Evolutionary conservation across 2,113 vertebrate species (phyloP), one percentile per base, ranked within the genome.

Genomic region (Pogonocichla stellata): DNA sequence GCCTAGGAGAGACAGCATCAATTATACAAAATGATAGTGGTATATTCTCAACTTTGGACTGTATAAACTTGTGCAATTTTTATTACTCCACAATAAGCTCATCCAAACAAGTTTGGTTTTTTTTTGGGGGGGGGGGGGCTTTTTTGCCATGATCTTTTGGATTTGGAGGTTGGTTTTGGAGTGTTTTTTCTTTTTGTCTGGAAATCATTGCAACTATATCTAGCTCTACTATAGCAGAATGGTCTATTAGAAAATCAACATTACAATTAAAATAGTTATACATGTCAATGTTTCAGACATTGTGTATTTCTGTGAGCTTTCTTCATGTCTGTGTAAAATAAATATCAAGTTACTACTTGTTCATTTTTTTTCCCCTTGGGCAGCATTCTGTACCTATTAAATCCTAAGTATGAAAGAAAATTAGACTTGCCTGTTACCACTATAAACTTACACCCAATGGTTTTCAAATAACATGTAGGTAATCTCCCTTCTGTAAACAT

Each of bases 341-440:
- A 94, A 92, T 96, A 95, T 95, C 90, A 95, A 67, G 91, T 93
- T 97, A 92, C 87, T 94, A 77, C 93, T 91, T 88, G 79, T 48
- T 89, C 71, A 50, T 36, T 90, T 96, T 96, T 88, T 95, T 95
- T 58, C 4, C 89, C 94, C 90, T 67, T 88, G 81, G 91, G 90
- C 90, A 90, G 51, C 48, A 93, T 93, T 97, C 94, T 88, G 36
- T 92, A 78, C 74, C 66, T 82, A 86, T 91, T 94, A 96, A 92
- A 95, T 85, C 45, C 95, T 92, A 96, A 96, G 87, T 96, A 97
- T 97, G 95, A 96, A 98, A 96, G 97, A 97, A 97, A 97, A 98
- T 97, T 96, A 98, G 78, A 92, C 97, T 97, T 97, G 96, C 95
- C 92, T 97, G 96, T 97, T 98, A 95, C 96, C 97, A 96, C 87